These are phyloP conservation scores for Drosophila eohydei DNA, from an alignment of 2,888 invertebrate genomes.

Conservation along the genomic window DNA sequence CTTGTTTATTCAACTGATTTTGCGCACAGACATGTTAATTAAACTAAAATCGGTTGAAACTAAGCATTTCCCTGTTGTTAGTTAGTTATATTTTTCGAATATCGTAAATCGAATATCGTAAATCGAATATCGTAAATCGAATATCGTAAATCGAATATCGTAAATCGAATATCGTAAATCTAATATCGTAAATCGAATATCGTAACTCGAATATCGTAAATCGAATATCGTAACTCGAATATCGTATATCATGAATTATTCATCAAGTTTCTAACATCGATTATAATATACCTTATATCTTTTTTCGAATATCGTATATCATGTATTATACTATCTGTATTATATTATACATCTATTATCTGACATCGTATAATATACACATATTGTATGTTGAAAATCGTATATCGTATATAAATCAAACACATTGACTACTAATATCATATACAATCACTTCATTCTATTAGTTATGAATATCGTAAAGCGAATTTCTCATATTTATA, in stretches of 20 bases:
- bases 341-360: background rate
- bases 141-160: background rate
- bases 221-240: background rate
- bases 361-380: background rate
- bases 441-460: background rate
- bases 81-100: background rate
- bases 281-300: too few species aligned
- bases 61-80: background rate
- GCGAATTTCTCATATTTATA: background rate
- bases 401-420: background rate
- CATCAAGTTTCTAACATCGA: background rate
- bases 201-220: background rate
- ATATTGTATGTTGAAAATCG: background rate
- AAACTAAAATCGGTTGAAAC: background rate
- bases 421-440: background rate
- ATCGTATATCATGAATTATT: background rate
- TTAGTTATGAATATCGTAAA: background rate
- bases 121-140: too few species aligned
- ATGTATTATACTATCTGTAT: too few species aligned
- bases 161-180: background rate
- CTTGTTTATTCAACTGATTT: constrained; percentile 16
- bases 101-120: background rate
- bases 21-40: constrained; percentile 11
- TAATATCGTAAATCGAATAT: background rate
- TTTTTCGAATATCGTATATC: background rate